Evolutionary conservation across 2,888 invertebrate species (phyloP), one percentile per base, ranked within the genome.

Genomic region (Tenthredo scrophulariae): DNA sequence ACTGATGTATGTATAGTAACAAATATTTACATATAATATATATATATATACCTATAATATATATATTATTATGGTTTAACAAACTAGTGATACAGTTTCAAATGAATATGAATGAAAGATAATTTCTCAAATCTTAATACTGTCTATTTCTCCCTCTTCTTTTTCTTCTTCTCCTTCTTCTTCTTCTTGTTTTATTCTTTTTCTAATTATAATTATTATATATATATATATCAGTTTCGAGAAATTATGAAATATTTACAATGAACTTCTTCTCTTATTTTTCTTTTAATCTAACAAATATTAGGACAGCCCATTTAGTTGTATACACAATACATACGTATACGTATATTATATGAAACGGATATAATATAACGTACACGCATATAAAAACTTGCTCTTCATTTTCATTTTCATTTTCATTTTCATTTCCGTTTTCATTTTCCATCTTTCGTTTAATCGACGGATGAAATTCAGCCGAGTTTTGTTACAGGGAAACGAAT

Each of bases 401-500:
- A 15, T 13, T 18, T 13, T 26, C 50, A 15, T 37, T 18, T 13
- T 13, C 74, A 10, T 43, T 15, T 1, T 72, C 33, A 6, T 40
- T 26, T 18, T 18, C 29, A 9, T 15, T 33, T 26, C 18, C 54
- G 9, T 40, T 2, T 26, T 15, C 75, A 15, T 46, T 7, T 2
- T 74, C 37, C 7, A n/a, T n/a, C n/a, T 4, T 18, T 58, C n/a
- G 5, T 22, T 58, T 5, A 7, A 10, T n/a, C 74, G 74, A 6
- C 7, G 1, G 40, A 18, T 4, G 18, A 33, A 37, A 10, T 58
- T 22, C 26, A 18, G 26, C 26, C 65, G 43, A 65, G 43, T 29
- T 50, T 26, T 18, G 77, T 91, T 94, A 95, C 90, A 95, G 94
- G 89, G 95, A 95, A 90, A 95, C 95, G 89, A 94, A 95, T 92